Percentiles rank a stretch among this genome's conserved stretches.
phyloP scores from a whole-genome alignment of 2,888 invertebrate genomes.

The Iphiclides podalirius region DNA sequence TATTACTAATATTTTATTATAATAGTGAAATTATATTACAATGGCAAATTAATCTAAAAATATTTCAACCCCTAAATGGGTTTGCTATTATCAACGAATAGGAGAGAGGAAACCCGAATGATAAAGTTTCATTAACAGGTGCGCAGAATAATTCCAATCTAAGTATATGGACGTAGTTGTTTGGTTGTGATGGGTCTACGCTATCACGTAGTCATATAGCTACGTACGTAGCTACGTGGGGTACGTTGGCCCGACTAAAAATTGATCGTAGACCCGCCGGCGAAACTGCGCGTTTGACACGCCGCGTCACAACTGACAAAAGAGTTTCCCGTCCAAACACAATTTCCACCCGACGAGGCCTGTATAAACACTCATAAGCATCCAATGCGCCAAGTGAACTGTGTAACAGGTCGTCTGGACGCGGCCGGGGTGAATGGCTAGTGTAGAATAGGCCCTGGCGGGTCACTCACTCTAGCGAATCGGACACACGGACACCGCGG shows the following conservation, averaged over 20 bases:
- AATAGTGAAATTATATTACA: too few relatives aligned
- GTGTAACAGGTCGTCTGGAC: slow-evolving; percentile 71
- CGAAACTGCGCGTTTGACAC: slow-evolving; percentile 11
- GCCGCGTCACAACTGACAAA: slow-evolving; percentile 14
- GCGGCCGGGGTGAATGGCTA: slow-evolving; percentile 66
- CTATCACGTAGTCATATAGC: too few relatives aligned
- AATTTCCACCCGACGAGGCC: slow-evolving; percentile 24
- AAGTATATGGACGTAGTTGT: too few relatives aligned
- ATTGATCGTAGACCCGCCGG: slow-evolving; percentile 13
- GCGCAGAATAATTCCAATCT: too few relatives aligned
- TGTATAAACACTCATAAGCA: slow-evolving; percentile 41
- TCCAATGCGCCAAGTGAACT: slow-evolving; percentile 49
- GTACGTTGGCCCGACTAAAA: not conserved
- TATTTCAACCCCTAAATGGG: too few relatives aligned
- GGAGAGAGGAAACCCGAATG: too few relatives aligned
- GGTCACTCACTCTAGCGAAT: slow-evolving; percentile 55
- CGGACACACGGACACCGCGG: slow-evolving; percentile 25
- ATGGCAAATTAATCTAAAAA: too few relatives aligned
- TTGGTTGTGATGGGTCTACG: too few relatives aligned
- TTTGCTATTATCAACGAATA: too few relatives aligned
- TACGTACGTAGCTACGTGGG: not conserved
- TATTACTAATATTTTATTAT: too few relatives aligned
- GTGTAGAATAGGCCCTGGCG: slow-evolving; percentile 49
- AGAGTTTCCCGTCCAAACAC: slow-evolving; percentile 20
- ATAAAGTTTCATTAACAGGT: too few relatives aligned